These are phyloP conservation scores for Callipepla squamata DNA, from an alignment of 2,113 vertebrate species.

Conservation along the genomic window DNA sequence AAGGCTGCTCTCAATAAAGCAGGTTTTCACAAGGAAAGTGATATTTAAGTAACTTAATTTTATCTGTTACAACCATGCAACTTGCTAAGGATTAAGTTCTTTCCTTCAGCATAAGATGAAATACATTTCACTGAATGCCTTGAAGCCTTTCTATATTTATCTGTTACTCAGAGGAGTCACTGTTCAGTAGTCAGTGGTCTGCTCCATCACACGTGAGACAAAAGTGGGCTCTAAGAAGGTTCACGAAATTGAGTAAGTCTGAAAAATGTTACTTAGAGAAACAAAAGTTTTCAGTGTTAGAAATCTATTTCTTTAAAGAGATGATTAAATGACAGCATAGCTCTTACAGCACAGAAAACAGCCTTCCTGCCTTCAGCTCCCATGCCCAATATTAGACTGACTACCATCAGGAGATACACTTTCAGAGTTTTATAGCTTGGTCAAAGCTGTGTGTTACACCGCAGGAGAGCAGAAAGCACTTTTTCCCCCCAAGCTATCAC, in stretches of 20 bases:
- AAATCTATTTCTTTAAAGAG: not conserved
- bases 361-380: not conserved
- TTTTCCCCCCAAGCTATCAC: not conserved
- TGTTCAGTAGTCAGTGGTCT: not conserved
- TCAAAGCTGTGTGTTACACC: not conserved
- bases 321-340: not conserved
- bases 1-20: not conserved
- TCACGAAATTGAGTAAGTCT: not conserved
- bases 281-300: not conserved
- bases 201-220: not conserved
- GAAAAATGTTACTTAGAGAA: not conserved
- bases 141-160: slow-evolving; percentile 39
- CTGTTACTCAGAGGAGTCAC: not conserved
- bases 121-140: not conserved
- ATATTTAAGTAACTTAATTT: slow-evolving; percentile 35
- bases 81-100: slow-evolving; percentile 31
- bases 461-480: not conserved
- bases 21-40: not conserved
- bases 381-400: not conserved
- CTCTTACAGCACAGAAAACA: not conserved
- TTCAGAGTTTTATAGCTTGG: not conserved
- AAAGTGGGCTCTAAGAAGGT: not conserved
- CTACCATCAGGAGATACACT: not conserved
- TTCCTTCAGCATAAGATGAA: slow-evolving; percentile 15
- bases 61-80: slow-evolving; percentile 10